Evolutionary conservation across 2,113 vertebrate species (phyloP).

Genomic region (Vulpes ferrilata): DNA sequence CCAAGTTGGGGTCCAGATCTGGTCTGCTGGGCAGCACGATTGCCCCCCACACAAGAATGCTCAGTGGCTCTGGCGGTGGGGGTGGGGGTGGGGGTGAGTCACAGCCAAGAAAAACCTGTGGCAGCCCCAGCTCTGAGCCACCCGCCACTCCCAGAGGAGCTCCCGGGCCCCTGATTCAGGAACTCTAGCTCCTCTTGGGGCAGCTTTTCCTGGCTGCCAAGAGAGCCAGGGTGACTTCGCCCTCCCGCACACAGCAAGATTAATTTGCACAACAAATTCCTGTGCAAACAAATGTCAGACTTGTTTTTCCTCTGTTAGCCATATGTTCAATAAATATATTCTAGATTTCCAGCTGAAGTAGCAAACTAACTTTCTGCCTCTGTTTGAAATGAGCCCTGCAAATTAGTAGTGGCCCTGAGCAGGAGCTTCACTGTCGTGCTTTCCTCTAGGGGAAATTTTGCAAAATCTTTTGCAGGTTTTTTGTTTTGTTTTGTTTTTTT

Average conservation of each 20-base stretch:
- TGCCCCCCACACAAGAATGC: rapidly evolving
- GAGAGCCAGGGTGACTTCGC: constrained; percentile 53
- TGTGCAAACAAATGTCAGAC: constrained; percentile 70
- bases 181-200: constrained; percentile 5
- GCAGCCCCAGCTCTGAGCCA: rapidly evolving
- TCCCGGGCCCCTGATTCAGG: neutral
- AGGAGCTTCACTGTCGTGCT: rapidly evolving
- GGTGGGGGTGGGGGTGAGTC: neutral
- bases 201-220: constrained; percentile 28
- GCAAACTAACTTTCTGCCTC: neutral
- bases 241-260: constrained; percentile 17
- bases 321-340: constrained; percentile 66
- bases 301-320: constrained; percentile 66
- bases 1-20: neutral
- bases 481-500: neutral
- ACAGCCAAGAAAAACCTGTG: rapidly evolving
- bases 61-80: neutral
- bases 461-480: neutral
- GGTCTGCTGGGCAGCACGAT: rapidly evolving
- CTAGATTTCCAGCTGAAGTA: constrained; percentile 53
- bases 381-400: neutral
- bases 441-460: neutral
- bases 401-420: rapidly evolving
- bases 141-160: neutral
- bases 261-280: constrained; percentile 64